Evolutionary conservation across 2,113 vertebrate species (phyloP), one percentile per base, ranked within the genome.

Genomic region (Heterotis niloticus): DNA sequence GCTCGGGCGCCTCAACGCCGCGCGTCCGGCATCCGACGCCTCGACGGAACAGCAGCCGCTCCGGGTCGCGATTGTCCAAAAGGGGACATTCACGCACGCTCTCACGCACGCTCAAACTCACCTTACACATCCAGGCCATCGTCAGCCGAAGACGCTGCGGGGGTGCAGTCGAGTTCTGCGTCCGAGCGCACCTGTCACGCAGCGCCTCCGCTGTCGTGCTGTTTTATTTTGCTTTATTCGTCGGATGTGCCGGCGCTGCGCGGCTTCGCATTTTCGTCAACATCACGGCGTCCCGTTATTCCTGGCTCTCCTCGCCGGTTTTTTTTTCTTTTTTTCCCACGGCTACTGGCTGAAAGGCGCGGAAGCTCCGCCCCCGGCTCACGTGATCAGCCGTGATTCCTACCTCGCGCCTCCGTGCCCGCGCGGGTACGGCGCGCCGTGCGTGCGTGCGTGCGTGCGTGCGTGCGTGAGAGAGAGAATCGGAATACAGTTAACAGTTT

Each of bases 101-200:
- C 34, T 2, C 34, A 44, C 34, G 7, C 7, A 44, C 34, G 7
- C 34, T 4, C 34, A 44, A 2, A 80, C 90, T 90, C 86, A 93
- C 92, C 92, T 93, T 93, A 84, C 91, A 91, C 78, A 93, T 88
- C 91, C 91, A 93, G 91, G 91, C 91, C 92, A 87, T 87, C 13
- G 69, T 72, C 64, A 81, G 65, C 44, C 56, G 59, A 44, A 76
- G 69, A 20, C 75, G 24, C 23, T 24, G 54, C 14, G 57, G n/a
- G n/a, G n/a, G 52, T 67, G 73, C 34, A 54, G 17, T 52, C 23
- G 1, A 65, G 65, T n/a, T 68, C 62, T 34, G 7, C 76, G 51
- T 29, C 74, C 12, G 44, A 24, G 4, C 71, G 17, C 77, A 5
- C 51, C 44, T 34, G n/a, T 44, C 34, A 44, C 34, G 34, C 34